These are phyloP conservation scores for Callionymus lyra DNA, from an alignment of 2,113 vertebrate species.

Conservation along the genomic window DNA sequence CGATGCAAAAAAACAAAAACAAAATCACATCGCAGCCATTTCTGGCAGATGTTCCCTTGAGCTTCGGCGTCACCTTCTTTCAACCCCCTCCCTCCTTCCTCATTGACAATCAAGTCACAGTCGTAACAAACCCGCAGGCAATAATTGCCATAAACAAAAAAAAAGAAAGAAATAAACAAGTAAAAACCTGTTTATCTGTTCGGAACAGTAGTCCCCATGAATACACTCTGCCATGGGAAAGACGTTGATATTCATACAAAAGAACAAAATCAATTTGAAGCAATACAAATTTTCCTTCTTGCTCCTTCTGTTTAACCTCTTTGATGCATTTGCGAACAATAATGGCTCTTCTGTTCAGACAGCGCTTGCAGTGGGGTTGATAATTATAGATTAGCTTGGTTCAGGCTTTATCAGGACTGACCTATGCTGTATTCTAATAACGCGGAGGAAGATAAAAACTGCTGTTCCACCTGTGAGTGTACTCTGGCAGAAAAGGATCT, in stretches of 20 bases:
- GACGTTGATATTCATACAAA: constrained; percentile 63
- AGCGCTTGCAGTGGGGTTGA: constrained; percentile 32
- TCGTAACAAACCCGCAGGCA: constrained; percentile 65
- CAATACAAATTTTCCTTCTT: constrained; percentile 38
- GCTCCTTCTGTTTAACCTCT: constrained; percentile 27
- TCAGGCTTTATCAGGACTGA: constrained; percentile 39
- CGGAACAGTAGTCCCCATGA: constrained; percentile 62
- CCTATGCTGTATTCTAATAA: constrained; percentile 50
- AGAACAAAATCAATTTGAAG: constrained; percentile 63
- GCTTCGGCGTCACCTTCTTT: constrained; percentile 32
- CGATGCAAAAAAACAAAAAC: constrained; percentile 16
- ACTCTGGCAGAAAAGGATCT: too few species aligned
- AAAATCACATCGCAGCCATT: constrained; percentile 16
- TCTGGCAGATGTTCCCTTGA: constrained; percentile 39
- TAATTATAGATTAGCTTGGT: constrained; percentile 51
- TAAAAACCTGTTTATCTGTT: constrained; percentile 58
- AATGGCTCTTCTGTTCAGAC: constrained; percentile 25
- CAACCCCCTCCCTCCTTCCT: constrained; percentile 32
- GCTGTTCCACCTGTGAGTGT: too few species aligned
- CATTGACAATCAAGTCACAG: constrained; percentile 67
- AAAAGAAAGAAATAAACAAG: constrained; percentile 7
- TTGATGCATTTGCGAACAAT: constrained; percentile 36
- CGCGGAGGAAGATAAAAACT: constrained; percentile 23
- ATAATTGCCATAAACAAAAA: constrained; percentile 69
- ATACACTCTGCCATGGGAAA: constrained; percentile 35